Base-by-base conservation (phyloP, 2,888 invertebrate genomes). In the Yponomeuta evonymella region DNA sequence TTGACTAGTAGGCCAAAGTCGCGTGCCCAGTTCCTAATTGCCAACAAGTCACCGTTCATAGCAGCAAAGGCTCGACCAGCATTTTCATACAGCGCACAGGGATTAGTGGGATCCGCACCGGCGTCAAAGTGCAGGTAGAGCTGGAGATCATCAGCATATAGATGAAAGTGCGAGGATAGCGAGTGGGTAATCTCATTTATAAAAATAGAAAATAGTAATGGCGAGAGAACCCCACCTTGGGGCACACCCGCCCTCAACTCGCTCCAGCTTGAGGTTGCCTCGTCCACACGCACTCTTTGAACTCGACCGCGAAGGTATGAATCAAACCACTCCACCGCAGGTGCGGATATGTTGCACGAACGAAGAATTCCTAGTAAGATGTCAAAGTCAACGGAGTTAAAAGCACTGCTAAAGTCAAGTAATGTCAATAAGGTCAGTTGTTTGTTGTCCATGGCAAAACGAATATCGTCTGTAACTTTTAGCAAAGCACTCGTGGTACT, bases 401-500 rank as follows among this genome's bases (percentile, higher is more conserved):
- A 69, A 8, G 65, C 70, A 30, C 48, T 70, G 12, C 70, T 70
- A 33, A 70, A 70, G n/a, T 70, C 70, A 36, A 70, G 65, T 8
- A 70, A 23, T 1, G 48, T 23, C 10, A 70, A 23, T 4, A 70
- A n/a, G 6, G 70, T 64, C 12, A 70, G 48, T 23, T 65, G 65
- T n/a, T 48, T 65, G 15, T n/a, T 12, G 9, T 70, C 67, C 67
- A 71, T 68, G 10, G 63, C 67, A 8, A 23, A 10, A 6, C 68
- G 67, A 29, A 72, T 67, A n/a, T 72, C 72, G 43, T 71, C 71
- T 4, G 71, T 71, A 2, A 71, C 43, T 63, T 71, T 71, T n/a
- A 68, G 2, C 2, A 73, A 48, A 15, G 73, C 72, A 8, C 72
- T 70, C 64, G 65, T 67, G 1, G 72, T 74, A 67, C 72, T 72